Conservation (phyloP, 2,797 vertebrate species). For the Bovichtus diacanthus region DNA sequence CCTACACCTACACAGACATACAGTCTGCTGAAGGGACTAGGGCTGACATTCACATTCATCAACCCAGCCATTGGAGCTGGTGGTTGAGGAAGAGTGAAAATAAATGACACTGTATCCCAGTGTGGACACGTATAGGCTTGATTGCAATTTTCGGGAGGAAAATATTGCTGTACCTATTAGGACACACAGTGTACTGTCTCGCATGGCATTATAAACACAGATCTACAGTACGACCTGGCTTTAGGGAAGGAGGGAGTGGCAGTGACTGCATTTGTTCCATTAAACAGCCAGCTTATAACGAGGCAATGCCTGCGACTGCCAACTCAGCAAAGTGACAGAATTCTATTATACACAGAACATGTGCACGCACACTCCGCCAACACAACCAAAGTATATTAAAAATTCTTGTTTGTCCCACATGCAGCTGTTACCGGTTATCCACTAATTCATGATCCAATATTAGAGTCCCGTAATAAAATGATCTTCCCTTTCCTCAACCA, state of each 20-base stretch:
- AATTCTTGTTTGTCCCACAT: slow-evolving; percentile 18
- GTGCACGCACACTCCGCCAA: slow-evolving; percentile 10
- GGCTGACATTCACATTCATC: slow-evolving; percentile 20
- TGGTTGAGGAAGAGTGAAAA: slow-evolving; percentile 13
- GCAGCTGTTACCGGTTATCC: slow-evolving; percentile 22
- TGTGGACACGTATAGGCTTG: neutral
- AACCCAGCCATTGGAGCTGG: neutral
- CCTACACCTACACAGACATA: slow-evolving; percentile 58
- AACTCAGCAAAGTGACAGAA: slow-evolving; percentile 34
- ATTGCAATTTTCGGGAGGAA: slow-evolving; percentile 4
- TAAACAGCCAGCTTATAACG: slow-evolving; percentile 18
- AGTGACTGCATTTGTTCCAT: slow-evolving; percentile 13
- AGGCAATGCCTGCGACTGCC: slow-evolving; percentile 9
- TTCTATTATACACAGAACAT: slow-evolving; percentile 5
- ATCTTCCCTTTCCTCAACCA: neutral
- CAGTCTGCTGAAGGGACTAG: slow-evolving; percentile 27
- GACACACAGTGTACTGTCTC: neutral
- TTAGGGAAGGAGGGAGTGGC: slow-evolving; percentile 9
- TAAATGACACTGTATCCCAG: neutral
- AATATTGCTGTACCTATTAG: neutral
- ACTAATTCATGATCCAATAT: slow-evolving; percentile 12
- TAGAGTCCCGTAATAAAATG: neutral
- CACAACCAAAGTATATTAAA: slow-evolving; percentile 26
- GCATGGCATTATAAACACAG: slow-evolving; percentile 11
- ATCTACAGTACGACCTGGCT: neutral